Conservation (phyloP, 2,113 vertebrate genomes). For the Hydrochoerus hydrochaeris region DNA sequence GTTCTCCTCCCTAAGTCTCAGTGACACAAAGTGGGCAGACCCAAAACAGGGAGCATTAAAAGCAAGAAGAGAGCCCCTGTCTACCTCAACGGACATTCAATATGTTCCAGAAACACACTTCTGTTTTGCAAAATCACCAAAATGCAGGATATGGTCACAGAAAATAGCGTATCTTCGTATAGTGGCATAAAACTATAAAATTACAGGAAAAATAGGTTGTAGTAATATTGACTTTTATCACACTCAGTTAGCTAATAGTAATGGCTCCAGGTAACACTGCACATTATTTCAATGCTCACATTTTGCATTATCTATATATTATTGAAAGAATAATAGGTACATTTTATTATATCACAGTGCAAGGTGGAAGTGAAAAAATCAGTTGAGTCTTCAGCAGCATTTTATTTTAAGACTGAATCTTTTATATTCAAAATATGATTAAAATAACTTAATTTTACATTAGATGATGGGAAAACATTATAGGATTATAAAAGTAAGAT, state of each 20-base stretch:
- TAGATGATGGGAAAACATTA: background rate
- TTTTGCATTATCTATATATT: background rate
- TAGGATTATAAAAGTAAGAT: background rate
- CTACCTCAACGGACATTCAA: background rate
- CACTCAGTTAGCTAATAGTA: background rate
- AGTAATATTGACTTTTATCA: background rate
- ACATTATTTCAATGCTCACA: background rate
- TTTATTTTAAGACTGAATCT: background rate
- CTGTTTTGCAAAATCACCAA: background rate
- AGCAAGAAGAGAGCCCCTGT: accelerated
- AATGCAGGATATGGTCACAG: background rate
- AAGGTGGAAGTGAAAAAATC: background rate
- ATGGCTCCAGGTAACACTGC: background rate
- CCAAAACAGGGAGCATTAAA: background rate
- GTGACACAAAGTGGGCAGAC: background rate
- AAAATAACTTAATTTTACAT: background rate
- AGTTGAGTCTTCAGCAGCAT: background rate
- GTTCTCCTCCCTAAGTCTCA: background rate
- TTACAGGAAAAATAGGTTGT: background rate
- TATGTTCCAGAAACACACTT: background rate
- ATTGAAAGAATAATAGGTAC: background rate
- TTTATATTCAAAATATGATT: background rate
- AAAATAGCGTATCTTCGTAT: background rate
- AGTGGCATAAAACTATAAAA: background rate
- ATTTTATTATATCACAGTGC: background rate